phyloP scores from a whole-genome alignment of 2,113 vertebrate genomes.

The Callaeas wilsoni region DNA sequence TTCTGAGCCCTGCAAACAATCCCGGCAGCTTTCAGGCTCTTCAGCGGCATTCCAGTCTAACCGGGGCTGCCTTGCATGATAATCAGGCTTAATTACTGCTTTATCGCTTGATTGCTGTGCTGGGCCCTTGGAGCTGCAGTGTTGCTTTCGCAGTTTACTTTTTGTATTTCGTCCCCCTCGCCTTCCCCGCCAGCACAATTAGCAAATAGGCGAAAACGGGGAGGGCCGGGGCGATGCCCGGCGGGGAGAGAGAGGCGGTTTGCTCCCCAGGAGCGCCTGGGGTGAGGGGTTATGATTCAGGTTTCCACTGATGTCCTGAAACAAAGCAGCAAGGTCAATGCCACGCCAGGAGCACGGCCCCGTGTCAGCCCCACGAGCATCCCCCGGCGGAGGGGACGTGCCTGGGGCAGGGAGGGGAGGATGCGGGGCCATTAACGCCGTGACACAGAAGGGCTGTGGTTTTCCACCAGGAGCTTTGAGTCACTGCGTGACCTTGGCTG shows the following conservation, averaged over 20 bases:
- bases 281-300: not conserved
- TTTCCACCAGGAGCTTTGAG: not conserved
- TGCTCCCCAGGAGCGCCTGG: not conserved
- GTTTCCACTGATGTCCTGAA: not conserved
- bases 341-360: not conserved
- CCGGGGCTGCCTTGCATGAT: constrained; percentile 74
- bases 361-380: not conserved
- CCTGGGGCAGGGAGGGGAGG: not conserved
- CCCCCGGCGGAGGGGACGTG: not conserved
- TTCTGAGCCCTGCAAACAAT: constrained; percentile 65
- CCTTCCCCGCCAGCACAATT: constrained; percentile 43
- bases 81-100: constrained; percentile 77
- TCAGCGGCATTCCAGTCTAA: constrained; percentile 72
- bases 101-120: constrained; percentile 71
- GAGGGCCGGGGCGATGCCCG: not conserved
- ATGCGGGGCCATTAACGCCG: not conserved
- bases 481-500: constrained; percentile 30
- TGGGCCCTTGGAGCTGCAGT: constrained; percentile 63
- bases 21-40: constrained; percentile 67
- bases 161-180: constrained; percentile 45
- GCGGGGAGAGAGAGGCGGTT: not conserved
- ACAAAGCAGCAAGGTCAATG: not conserved
- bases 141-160: constrained; percentile 63
- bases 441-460: not conserved
- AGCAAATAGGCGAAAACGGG: constrained; percentile 41